Conservation (phyloP, 2,888 invertebrate species). For the Drosophila atripex region DNA sequence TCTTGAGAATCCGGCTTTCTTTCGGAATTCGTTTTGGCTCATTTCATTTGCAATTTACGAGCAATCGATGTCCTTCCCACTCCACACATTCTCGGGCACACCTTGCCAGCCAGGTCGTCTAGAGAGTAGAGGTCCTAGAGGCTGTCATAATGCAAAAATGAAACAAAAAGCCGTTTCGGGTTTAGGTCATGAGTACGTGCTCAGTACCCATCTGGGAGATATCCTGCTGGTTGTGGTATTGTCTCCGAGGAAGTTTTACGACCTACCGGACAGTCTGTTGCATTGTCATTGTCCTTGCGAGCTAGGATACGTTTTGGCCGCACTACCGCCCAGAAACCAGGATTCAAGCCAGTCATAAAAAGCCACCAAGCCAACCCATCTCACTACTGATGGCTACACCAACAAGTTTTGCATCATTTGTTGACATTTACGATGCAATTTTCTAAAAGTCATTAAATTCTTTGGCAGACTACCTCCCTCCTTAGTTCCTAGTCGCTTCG, state of each 20-base stretch:
- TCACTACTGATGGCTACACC: constrained; percentile 17
- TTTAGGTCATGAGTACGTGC: constrained; percentile 59
- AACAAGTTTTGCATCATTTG: constrained; percentile 46
- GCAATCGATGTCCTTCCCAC: constrained; percentile 38
- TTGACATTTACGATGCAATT: constrained; percentile 73
- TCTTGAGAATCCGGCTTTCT: constrained; percentile 10
- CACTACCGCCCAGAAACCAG: neutral
- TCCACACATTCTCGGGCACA: constrained; percentile 41
- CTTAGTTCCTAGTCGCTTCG: constrained; percentile 19
- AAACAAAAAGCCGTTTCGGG: constrained; percentile 37
- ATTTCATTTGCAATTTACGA: constrained; percentile 82
- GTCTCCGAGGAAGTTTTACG: constrained; percentile 65
- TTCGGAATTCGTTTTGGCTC: constrained; percentile 79
- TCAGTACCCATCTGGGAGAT: constrained; percentile 29
- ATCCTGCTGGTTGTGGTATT: constrained; percentile 44
- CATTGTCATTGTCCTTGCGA: constrained; percentile 48
- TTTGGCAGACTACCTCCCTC: constrained; percentile 15
- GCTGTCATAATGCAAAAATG: constrained; percentile 64
- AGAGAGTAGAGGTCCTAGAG: constrained; percentile 34
- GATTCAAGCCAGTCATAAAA: constrained; percentile 3
- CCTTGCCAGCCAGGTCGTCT: constrained; percentile 54
- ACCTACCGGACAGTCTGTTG: constrained; percentile 66
- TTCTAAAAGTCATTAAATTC: constrained; percentile 62
- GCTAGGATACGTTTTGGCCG: neutral
- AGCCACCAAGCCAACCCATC: neutral